These are phyloP conservation scores for Colostygia pectinataria DNA, from an alignment of 2,888 invertebrate species.

Conservation along the genomic window DNA sequence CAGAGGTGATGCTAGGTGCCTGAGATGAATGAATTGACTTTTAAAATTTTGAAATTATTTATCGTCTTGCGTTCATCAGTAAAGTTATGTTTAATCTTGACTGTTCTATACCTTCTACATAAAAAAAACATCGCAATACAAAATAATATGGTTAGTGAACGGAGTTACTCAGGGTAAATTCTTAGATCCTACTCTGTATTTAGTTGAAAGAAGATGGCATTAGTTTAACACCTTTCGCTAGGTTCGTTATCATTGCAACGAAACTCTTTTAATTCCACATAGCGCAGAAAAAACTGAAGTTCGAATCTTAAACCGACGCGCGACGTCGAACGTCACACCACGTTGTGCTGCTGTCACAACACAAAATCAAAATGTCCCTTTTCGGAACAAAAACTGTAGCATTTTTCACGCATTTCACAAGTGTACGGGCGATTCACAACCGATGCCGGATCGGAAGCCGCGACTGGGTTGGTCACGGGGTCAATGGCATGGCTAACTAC, in stretches of 20 bases:
- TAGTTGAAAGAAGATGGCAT: neutral
- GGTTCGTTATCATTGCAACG: too few species aligned
- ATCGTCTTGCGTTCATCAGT: too few species aligned
- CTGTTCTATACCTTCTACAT: too few species aligned
- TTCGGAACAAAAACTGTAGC: slow-evolving; percentile 36
- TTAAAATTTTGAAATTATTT: too few species aligned
- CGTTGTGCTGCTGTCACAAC: slow-evolving; percentile 12
- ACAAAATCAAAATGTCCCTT: slow-evolving; percentile 38
- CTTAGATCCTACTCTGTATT: too few species aligned
- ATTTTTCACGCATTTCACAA: slow-evolving; percentile 28
- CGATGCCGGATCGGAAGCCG: slow-evolving; percentile 81
- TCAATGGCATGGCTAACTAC: slow-evolving; percentile 83
- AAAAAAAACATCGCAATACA: too few species aligned
- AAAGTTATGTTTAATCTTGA: too few species aligned
- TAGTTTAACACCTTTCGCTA: too few species aligned
- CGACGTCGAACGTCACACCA: slow-evolving; percentile 25
- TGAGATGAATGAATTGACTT: too few species aligned
- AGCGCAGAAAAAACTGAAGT: slow-evolving; percentile 20
- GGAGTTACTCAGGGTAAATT: too few species aligned
- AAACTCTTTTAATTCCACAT: slow-evolving; percentile 2
- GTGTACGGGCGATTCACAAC: slow-evolving; percentile 48
- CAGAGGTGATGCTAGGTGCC: too few species aligned
- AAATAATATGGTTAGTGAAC: too few species aligned
- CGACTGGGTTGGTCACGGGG: slow-evolving; percentile 86
- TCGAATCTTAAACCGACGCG: slow-evolving; percentile 27